phyloP scores from a whole-genome alignment of 2,113 vertebrate genomes.

The Dipodomys ordii region DNA sequence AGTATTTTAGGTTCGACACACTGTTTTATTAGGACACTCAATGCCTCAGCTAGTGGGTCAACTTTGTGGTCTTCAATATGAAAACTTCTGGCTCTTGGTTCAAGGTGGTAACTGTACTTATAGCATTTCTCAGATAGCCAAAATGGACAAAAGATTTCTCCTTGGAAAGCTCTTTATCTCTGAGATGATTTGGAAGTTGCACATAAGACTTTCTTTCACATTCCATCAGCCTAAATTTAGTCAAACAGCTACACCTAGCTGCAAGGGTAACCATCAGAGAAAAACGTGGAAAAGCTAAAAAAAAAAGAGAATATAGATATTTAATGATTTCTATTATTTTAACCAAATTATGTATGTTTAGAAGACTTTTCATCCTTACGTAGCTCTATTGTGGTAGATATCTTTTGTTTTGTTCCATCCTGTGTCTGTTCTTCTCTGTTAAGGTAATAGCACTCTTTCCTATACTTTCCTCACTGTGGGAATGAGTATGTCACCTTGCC shows the following conservation, averaged over 20 bases:
- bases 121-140: constrained; percentile 17
- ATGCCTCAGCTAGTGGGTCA: not conserved
- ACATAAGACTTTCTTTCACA: constrained; percentile 38
- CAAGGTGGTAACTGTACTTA: not conserved
- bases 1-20: not conserved
- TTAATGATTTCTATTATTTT: constrained; percentile 16
- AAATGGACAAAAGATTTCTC: constrained; percentile 11
- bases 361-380: not conserved
- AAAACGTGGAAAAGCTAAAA: not conserved
- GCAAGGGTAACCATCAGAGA: constrained; percentile 45
- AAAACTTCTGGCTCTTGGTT: constrained; percentile 3
- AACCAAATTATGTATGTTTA: constrained; percentile 20
- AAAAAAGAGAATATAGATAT: constrained; percentile 15
- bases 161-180: constrained; percentile 38
- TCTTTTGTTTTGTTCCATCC: constrained; percentile 43
- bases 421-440: constrained; percentile 10
- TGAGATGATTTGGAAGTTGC: constrained; percentile 55
- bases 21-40: constrained; percentile 29
- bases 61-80: constrained; percentile 43
- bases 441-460: not conserved
- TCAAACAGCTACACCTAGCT: constrained; percentile 73
- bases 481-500: not conserved
- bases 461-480: not conserved
- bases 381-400: not conserved
- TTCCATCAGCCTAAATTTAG: constrained; percentile 51